A percentile compares a stretch with the other conserved stretches of the same genome.
phyloP scores from a whole-genome alignment of 2,797 vertebrate species.

The Xenentodon cancila region DNA sequence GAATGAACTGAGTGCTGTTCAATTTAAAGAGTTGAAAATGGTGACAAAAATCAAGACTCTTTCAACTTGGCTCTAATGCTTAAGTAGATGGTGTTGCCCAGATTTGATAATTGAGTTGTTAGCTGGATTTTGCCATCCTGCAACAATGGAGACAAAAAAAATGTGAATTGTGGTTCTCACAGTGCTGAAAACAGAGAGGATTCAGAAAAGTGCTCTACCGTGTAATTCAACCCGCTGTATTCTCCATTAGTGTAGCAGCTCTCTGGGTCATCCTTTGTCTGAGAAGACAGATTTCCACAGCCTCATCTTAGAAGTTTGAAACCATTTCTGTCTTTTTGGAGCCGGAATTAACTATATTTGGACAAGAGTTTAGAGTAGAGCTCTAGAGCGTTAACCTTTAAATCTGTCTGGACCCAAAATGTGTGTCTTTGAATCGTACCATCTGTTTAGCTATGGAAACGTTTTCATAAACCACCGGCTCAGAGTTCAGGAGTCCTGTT shows the following conservation, averaged over 20 bases:
- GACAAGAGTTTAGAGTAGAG: neutral
- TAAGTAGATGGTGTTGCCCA: neutral
- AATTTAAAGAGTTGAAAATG: slow-evolving; percentile 2
- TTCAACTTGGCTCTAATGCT: neutral
- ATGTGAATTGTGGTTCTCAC: neutral
- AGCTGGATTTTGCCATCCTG: neutral
- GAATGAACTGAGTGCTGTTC: slow-evolving; percentile 9
- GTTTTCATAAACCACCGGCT: no score
- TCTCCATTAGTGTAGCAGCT: no score
- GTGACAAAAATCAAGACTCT: neutral
- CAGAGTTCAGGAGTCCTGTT: no score
- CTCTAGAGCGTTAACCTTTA: neutral
- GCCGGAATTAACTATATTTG: neutral
- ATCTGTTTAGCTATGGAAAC: no score
- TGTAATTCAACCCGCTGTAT: no score
- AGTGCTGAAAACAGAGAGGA: neutral
- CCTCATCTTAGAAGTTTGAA: no score
- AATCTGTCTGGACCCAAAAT: no score
- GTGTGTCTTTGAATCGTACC: no score
- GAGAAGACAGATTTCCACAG: no score
- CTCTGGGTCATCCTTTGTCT: no score
- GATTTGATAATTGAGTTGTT: neutral
- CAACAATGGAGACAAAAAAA: neutral
- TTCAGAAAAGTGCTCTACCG: no score
- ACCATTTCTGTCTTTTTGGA: neutral